Conservation (phyloP, 2,888 invertebrate species). For the Selenia dentaria region DNA sequence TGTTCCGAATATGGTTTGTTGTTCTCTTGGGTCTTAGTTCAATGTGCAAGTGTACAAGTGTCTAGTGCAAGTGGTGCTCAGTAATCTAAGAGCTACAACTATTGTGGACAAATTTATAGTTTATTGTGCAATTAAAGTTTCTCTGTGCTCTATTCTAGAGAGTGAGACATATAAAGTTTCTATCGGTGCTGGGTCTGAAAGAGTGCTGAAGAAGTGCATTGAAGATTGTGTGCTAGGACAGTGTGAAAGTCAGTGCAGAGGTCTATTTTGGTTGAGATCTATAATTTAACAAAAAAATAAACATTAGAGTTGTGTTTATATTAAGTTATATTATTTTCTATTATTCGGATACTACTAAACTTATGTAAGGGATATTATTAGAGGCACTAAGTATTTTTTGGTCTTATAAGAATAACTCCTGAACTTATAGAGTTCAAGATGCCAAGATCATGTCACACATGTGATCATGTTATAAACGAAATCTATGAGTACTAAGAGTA, state of each 20-base stretch:
- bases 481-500: no score
- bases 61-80: slow-evolving; percentile 66
- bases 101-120: slow-evolving; percentile 68
- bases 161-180: slow-evolving; percentile 46
- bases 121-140: slow-evolving; percentile 69
- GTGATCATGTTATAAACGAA: no score
- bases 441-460: no score
- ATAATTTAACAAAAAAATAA: slow-evolving; percentile 60
- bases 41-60: slow-evolving; percentile 68
- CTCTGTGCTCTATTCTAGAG: slow-evolving; percentile 73
- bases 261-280: slow-evolving; percentile 73
- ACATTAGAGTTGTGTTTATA: no score
- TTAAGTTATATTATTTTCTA: no score
- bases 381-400: no score
- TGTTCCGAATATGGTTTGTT: slow-evolving; percentile 33
- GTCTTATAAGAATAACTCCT: no score
- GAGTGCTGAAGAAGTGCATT: slow-evolving; percentile 74
- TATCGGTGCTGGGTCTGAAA: slow-evolving; percentile 64
- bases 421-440: no score
- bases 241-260: slow-evolving; percentile 76
- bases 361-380: no score
- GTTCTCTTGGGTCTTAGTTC: slow-evolving; percentile 64
- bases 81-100: slow-evolving; percentile 70
- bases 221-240: slow-evolving; percentile 76
- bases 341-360: no score